These are phyloP conservation scores for Psittacula cyanocephala DNA, from an alignment of 2,113 vertebrate genomes.

Conservation along the genomic window DNA sequence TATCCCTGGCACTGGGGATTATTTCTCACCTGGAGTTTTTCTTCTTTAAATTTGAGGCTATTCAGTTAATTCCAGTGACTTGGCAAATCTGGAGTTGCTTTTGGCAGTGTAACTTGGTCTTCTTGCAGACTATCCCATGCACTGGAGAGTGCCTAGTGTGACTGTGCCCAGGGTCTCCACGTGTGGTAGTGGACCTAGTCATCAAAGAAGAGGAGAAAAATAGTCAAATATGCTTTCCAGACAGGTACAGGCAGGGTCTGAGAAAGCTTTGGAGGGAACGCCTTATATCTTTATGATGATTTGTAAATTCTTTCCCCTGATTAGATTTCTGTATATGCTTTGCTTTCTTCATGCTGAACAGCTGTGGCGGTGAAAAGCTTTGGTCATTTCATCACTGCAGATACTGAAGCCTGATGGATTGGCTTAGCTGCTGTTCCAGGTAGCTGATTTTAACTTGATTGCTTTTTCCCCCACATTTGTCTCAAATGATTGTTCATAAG, in stretches of 20 bases:
- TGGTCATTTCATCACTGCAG: not conserved
- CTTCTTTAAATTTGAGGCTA: not conserved
- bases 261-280: not conserved
- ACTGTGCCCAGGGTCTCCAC: accelerated
- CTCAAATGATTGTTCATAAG: not conserved
- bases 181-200: not conserved
- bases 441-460: not conserved
- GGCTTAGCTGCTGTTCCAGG: not conserved
- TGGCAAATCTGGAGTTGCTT: not conserved
- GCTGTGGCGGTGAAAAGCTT: not conserved
- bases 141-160: not conserved
- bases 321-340: not conserved
- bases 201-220: accelerated
- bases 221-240: not conserved
- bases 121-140: not conserved
- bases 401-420: not conserved
- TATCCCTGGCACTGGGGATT: not conserved
- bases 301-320: not conserved
- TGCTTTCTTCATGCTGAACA: not conserved
- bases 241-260: not conserved
- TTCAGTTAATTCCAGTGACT: not conserved
- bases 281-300: not conserved
- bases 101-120: not conserved
- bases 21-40: not conserved
- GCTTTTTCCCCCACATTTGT: not conserved